Conservation (phyloP, 2,113 vertebrate genomes). For the Theropithecus gelada region DNA sequence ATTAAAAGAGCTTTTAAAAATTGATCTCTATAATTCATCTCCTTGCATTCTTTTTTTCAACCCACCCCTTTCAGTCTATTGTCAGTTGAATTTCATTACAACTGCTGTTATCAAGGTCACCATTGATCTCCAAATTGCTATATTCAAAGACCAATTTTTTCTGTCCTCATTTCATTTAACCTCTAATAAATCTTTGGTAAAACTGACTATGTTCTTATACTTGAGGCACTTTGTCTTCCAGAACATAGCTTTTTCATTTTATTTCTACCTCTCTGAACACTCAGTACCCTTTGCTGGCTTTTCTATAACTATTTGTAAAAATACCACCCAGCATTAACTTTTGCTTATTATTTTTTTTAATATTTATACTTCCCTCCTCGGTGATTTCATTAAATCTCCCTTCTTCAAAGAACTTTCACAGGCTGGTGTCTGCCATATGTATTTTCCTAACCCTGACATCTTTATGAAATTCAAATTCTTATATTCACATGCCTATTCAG, state of each 20-base stretch:
- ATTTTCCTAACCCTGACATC: neutral
- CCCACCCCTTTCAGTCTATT: neutral
- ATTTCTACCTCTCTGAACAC: neutral
- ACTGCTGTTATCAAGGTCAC: neutral
- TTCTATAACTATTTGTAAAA: neutral
- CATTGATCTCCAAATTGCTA: neutral
- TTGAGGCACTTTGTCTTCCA: neutral
- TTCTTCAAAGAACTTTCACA: neutral
- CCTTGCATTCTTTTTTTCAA: neutral
- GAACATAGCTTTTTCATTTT: neutral
- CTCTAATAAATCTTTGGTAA: neutral
- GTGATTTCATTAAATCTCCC: neutral
- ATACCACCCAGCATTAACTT: neutral
- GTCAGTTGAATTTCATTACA: neutral
- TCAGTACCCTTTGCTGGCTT: neutral
- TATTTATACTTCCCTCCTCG: neutral
- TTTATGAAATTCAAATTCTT: neutral
- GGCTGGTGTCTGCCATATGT: neutral
- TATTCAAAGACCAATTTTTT: neutral
- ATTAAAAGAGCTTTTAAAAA: neutral
- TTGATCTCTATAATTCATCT: neutral
- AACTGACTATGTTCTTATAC: neutral
- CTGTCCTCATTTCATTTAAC: neutral
- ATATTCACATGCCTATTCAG: neutral
- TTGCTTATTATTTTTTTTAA: neutral